These are phyloP conservation scores for Sebastes iracundus DNA, from an alignment of 2,797 vertebrate genomes.

Conservation along the genomic window DNA sequence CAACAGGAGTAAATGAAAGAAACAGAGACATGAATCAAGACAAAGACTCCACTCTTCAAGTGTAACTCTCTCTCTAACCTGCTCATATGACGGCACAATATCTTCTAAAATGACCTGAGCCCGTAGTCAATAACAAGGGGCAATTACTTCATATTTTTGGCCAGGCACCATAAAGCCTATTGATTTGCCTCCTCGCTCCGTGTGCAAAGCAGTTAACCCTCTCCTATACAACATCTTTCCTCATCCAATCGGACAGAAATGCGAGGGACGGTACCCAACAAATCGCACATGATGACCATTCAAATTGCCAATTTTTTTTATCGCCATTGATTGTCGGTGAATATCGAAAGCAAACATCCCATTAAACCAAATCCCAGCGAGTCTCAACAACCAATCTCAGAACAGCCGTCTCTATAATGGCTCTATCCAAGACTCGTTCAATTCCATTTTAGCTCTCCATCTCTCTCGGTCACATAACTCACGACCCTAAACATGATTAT, in stretches of 20 bases:
- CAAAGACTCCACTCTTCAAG: neutral
- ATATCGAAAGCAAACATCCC: conserved; percentile 36
- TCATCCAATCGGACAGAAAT: conserved; percentile 17
- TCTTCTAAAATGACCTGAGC: conserved; percentile 52
- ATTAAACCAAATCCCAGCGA: conserved; percentile 20
- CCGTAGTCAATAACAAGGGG: conserved; percentile 52
- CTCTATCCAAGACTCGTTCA: conserved; percentile 34
- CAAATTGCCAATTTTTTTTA: conserved; percentile 6
- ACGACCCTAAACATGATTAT: conserved; percentile 64
- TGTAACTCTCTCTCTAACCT: conserved; percentile 23
- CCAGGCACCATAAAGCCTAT: conserved; percentile 64
- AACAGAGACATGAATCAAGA: conserved; percentile 1
- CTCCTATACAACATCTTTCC: conserved; percentile 14
- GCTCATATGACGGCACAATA: conserved; percentile 22
- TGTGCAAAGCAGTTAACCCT: conserved; percentile 56
- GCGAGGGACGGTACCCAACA: neutral
- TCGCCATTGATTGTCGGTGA: conserved; percentile 5
- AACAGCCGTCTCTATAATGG: conserved; percentile 19
- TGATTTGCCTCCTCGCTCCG: conserved; percentile 47
- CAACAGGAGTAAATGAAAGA: neutral
- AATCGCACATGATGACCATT: conserved; percentile 20
- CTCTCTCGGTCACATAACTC: conserved; percentile 45
- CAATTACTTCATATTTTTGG: conserved; percentile 69
- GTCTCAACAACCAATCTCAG: conserved; percentile 36
- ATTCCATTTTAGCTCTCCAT: conserved; percentile 46